Percentiles rank a stretch among this genome's conserved stretches.
These are phyloP conservation scores for Lottia scabra DNA, from an alignment of 2,888 invertebrate species.

Conservation along the genomic window DNA sequence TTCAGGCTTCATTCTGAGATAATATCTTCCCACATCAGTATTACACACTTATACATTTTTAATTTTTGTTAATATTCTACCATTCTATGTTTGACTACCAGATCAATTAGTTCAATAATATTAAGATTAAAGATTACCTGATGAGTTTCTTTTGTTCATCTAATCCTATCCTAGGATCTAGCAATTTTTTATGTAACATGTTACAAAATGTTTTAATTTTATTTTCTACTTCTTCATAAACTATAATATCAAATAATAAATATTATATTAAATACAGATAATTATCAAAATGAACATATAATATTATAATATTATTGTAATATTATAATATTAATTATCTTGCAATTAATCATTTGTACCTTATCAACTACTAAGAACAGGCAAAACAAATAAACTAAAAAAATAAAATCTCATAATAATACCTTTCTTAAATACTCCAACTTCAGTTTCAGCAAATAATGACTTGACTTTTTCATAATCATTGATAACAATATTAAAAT, in stretches of 20 bases:
- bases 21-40: too few relatives aligned
- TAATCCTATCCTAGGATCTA: constrained; percentile 90
- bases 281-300: too few relatives aligned
- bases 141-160: constrained; percentile 96
- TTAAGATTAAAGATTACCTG: constrained; percentile 71
- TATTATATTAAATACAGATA: too few relatives aligned
- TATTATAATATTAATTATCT: background rate
- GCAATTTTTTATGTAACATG: constrained; percentile 84
- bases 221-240: constrained; percentile 90
- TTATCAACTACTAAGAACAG: too few relatives aligned
- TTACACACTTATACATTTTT: too few relatives aligned
- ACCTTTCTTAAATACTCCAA: constrained; percentile 72
- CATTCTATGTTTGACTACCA: background rate
- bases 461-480: constrained; percentile 97
- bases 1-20: too few relatives aligned
- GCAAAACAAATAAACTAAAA: too few relatives aligned
- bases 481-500: constrained; percentile 96
- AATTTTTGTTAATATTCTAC: too few relatives aligned
- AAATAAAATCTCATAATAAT: background rate
- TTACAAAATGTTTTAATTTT: constrained; percentile 85
- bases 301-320: too few relatives aligned
- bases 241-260: too few relatives aligned
- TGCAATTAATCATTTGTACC: too few relatives aligned
- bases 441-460: constrained; percentile 92
- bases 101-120: background rate